Percentiles rank a stretch among this genome's conserved stretches.
Conservation (phyloP, 2,113 vertebrate genomes). For the Ophiodon elongatus region DNA sequence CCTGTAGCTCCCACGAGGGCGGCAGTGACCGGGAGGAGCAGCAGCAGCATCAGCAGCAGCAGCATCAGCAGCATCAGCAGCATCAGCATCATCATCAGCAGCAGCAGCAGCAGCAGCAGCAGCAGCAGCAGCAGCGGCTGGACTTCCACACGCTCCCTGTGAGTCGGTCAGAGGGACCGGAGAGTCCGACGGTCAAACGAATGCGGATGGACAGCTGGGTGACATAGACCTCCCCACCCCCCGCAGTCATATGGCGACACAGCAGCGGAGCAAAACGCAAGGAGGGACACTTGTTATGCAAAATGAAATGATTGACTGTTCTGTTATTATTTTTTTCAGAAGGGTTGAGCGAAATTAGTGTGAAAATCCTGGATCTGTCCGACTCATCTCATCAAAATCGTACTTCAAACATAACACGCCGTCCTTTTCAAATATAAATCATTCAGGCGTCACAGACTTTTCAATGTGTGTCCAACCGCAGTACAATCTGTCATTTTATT, state of each 20-base stretch:
- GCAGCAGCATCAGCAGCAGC: constrained; percentile 82
- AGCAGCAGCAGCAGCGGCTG: constrained; percentile 82
- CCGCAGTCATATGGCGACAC: constrained; percentile 1
- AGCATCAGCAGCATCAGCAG: constrained; percentile 70
- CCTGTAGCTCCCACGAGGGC: constrained; percentile 94
- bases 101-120: constrained; percentile 80
- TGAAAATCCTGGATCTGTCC: neutral
- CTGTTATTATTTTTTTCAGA: constrained; percentile 35
- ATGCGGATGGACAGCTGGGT: constrained; percentile 96
- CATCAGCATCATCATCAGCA: constrained; percentile 83
- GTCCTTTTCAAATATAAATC: constrained; percentile 6
- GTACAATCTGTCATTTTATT: constrained; percentile 32
- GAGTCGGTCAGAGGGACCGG: constrained; percentile 86
- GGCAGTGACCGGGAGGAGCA: constrained; percentile 90
- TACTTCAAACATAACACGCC: constrained; percentile 6
- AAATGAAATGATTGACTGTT: constrained; percentile 55
- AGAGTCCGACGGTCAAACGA: constrained; percentile 92
- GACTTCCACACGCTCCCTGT: constrained; percentile 88
- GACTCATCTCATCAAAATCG: constrained; percentile 3
- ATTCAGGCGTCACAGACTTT: constrained; percentile 11
- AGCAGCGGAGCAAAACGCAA: constrained; percentile 35
- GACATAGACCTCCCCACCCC: constrained; percentile 88
- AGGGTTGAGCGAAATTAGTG: neutral
- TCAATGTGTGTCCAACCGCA: constrained; percentile 51
- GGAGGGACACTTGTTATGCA: constrained; percentile 65